Evolutionary conservation across 2,797 vertebrate species (phyloP).

Genomic region (Potorous gilbertii): DNA sequence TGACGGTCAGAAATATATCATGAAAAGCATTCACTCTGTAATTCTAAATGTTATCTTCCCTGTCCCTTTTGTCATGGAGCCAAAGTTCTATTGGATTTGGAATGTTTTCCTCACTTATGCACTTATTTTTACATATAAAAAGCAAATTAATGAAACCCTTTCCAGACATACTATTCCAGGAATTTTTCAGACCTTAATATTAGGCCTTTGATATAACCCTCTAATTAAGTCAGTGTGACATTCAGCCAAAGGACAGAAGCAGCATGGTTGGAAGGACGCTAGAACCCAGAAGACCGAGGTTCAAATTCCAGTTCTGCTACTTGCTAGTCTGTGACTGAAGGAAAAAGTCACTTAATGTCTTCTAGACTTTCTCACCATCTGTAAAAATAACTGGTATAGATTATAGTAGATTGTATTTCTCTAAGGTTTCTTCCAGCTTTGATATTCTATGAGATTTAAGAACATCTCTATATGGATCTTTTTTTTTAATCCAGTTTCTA

Average conservation of each 20-base stretch:
- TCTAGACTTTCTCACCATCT: not conserved
- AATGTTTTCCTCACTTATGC: slow-evolving; percentile 75
- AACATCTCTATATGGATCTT: slow-evolving; percentile 58
- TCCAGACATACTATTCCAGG: slow-evolving; percentile 55
- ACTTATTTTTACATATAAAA: slow-evolving; percentile 65
- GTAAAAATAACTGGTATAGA: not conserved
- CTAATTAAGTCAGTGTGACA: slow-evolving; percentile 67
- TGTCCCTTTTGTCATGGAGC: slow-evolving; percentile 63
- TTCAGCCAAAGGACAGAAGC: slow-evolving; percentile 54
- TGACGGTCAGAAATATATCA: slow-evolving; percentile 61
- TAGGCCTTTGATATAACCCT: slow-evolving; percentile 61
- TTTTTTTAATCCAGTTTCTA: slow-evolving; percentile 30
- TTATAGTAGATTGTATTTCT: not conserved
- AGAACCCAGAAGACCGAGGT: not conserved
- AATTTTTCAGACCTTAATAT: slow-evolving; percentile 64
- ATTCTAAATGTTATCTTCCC: slow-evolving; percentile 68
- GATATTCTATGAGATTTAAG: slow-evolving; percentile 34
- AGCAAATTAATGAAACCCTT: slow-evolving; percentile 67
- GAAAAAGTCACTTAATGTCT: not conserved
- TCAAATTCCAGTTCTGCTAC: not conserved
- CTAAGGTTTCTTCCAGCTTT: not conserved
- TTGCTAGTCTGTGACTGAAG: not conserved
- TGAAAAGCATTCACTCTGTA: slow-evolving; percentile 48
- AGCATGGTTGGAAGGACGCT: not conserved
- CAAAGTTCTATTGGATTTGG: slow-evolving; percentile 62